phyloP scores from a whole-genome alignment of 30 jellyfish, hydroid and myxozoan species.

The Mastigias papua region DNA sequence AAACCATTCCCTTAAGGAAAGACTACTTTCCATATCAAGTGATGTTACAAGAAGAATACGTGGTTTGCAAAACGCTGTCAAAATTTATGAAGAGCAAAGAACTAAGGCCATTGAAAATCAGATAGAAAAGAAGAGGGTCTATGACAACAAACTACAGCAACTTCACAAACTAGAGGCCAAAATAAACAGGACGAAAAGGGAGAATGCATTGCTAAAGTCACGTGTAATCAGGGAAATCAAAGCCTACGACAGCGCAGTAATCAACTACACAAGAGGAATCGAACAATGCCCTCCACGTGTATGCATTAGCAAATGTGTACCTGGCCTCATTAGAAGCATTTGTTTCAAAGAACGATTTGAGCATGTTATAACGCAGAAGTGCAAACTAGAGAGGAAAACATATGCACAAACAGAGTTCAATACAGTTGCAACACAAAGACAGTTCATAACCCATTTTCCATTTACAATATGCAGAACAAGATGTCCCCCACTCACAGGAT shows the following conservation, averaged over 20 bases:
- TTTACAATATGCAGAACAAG: conserved; percentile 34
- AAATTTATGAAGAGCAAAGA: not conserved
- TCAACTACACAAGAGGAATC: conserved; percentile 46
- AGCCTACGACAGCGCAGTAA: conserved; percentile 16
- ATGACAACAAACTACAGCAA: not conserved
- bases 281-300: conserved; percentile 67
- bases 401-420: conserved; percentile 3
- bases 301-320: conserved; percentile 66
- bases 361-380: conserved; percentile 11
- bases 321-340: conserved; percentile 46
- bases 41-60: conserved; percentile 17
- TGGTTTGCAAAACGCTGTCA: conserved; percentile 22
- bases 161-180: not conserved
- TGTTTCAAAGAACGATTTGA: conserved; percentile 55
- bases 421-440: conserved; percentile 1
- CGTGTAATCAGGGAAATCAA: not conserved
- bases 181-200: not conserved
- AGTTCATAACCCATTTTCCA: conserved; percentile 11
- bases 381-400: conserved; percentile 31
- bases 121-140: not conserved
- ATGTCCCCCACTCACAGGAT: conserved; percentile 87
- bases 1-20: conserved; percentile 18
- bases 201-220: not conserved
- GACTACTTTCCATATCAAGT: conserved; percentile 12
- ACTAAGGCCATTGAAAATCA: not conserved